Evolutionary conservation across 2,888 invertebrate genomes (phyloP), one percentile per base, ranked within the genome.

Genomic region (Metacarcinus magister): DNA sequence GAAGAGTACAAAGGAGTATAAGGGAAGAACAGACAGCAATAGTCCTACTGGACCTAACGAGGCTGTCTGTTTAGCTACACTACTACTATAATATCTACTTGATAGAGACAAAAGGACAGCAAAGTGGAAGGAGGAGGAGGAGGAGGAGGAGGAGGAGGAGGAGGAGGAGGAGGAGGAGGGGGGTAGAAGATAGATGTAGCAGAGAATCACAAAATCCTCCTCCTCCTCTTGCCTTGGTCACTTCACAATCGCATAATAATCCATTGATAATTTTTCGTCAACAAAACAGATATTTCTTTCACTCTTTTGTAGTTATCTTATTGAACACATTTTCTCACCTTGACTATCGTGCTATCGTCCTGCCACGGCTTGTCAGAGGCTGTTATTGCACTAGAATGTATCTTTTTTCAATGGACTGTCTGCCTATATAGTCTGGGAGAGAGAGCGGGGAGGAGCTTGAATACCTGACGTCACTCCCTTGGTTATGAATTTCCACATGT

Each of bases 341-440:
- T 94, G 96, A 39, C 92, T 82, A 16, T 48, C 39, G 67, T 92
- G 92, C 54, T 95, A 44, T 82, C 7, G 82, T 92, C 90, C 60
- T 39, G 91, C 91, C n/a, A 94, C 92, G 39, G 92, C 92, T 94
- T 43, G 94, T 82, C 94, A 93, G 94, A 48, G 87, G 94, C 95
- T 92, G 96, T 54, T 94, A 96, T 96, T 94, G 94, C 93, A 94
- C 94, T 46, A 94, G 96, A 96, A 96, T 96, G 96, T 96, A 96
- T 90, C 90, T 96, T 96, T 96, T 96, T 96, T 96, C 93, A 96
- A 96, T 96, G 96, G 96, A 92, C 44, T 96, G 75, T 7, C 94
- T 92, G 28, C 43, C 91, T 96, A 94, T 96, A 96, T 96, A 96
- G 82, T 75, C 95, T 3, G 91, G 32, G 92, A 44, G 48, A 43